A percentile compares a stretch with the other conserved stretches of the same genome.
Conservation (phyloP, 2,113 vertebrate species). For the Colaptes auratus region DNA sequence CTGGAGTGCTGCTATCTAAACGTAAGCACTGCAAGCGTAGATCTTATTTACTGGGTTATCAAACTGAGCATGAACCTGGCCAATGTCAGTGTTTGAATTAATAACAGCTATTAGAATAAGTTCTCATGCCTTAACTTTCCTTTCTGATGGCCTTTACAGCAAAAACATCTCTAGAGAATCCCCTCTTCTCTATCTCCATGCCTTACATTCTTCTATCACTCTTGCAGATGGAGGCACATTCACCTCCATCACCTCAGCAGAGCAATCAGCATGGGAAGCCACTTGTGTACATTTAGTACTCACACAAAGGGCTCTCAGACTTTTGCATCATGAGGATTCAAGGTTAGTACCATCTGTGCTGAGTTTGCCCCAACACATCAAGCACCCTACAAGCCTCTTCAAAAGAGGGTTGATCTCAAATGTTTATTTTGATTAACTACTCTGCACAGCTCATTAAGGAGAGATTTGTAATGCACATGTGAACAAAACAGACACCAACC, state of each 20-base stretch:
- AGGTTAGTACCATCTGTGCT: background rate
- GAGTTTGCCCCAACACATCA: background rate
- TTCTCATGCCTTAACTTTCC: background rate
- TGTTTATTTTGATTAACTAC: slow-evolving; percentile 41
- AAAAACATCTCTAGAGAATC: background rate
- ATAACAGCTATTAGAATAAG: background rate
- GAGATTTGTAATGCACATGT: background rate
- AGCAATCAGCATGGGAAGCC: background rate
- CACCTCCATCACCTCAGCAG: background rate
- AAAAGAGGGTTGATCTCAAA: slow-evolving; percentile 14
- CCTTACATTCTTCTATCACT: background rate
- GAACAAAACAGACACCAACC: background rate
- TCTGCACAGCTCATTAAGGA: slow-evolving; percentile 3
- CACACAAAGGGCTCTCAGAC: background rate
- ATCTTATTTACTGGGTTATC: background rate
- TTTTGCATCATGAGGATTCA: background rate
- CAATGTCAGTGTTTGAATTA: background rate
- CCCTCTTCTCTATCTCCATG: background rate
- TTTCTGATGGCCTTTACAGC: background rate
- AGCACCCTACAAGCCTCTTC: background rate
- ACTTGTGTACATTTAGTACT: background rate
- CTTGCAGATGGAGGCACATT: background rate
- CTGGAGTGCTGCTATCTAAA: background rate
- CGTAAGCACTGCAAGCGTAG: background rate
- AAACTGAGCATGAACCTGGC: background rate